phyloP scores from a whole-genome alignment of 2,113 vertebrate genomes.

The Atrichornis clamosus region DNA sequence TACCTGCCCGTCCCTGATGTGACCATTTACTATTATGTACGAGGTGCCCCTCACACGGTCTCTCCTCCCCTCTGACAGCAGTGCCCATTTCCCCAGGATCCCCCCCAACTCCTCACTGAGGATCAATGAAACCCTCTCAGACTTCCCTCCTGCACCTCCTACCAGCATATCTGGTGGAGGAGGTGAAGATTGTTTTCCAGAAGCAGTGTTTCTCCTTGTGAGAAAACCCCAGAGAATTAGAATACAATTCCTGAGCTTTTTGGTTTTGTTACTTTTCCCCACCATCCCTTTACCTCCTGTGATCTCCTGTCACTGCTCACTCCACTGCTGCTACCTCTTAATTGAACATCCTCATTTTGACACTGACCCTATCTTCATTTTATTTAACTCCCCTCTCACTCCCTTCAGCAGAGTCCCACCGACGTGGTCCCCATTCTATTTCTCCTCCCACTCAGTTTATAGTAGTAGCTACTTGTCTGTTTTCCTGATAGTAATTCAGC shows the following conservation, averaged over 20 bases:
- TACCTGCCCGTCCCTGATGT: neutral
- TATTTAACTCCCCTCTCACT: neutral
- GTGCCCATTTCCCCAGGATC: neutral
- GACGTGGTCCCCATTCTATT: neutral
- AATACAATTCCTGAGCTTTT: neutral
- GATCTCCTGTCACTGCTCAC: neutral
- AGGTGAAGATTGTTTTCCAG: neutral
- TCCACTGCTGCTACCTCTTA: neutral
- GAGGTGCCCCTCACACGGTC: neutral
- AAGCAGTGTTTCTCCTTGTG: neutral
- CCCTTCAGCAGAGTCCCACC: neutral
- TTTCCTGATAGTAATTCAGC: neutral
- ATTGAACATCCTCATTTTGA: neutral
- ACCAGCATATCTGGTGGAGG: neutral
- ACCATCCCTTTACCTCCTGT: neutral
- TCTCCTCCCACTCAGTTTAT: neutral
- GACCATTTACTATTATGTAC: neutral
- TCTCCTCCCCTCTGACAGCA: neutral
- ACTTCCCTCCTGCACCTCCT: neutral
- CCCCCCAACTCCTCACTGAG: accelerated
- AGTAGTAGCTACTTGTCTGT: neutral
- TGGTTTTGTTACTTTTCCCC: neutral
- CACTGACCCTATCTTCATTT: neutral
- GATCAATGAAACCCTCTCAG: neutral
- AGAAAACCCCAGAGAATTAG: neutral